phyloP scores from a whole-genome alignment of 2,113 vertebrate species.

The Indicator maculatus region DNA sequence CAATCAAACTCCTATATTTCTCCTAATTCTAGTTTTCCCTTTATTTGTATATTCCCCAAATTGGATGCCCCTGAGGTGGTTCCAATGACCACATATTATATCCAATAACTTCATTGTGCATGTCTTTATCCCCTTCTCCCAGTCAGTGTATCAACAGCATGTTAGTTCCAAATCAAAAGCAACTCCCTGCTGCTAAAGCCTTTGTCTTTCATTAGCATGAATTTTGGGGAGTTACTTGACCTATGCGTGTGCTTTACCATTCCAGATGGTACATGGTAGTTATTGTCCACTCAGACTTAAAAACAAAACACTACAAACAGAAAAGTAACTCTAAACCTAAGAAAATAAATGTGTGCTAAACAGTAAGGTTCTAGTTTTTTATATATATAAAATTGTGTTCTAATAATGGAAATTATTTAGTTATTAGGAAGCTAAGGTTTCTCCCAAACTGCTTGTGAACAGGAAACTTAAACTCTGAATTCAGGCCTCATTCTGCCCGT shows the following conservation, averaged over 20 bases:
- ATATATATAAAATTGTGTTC: neutral
- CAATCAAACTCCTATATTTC: neutral
- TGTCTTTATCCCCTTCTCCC: neutral
- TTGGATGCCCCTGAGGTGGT: neutral
- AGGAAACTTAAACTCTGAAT: neutral
- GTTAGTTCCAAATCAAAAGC: slow-evolving; percentile 15
- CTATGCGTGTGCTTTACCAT: neutral
- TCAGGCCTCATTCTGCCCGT: neutral
- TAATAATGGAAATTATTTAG: neutral
- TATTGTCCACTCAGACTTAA: neutral
- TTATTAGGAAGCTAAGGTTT: neutral
- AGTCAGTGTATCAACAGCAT: neutral
- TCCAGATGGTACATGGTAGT: neutral
- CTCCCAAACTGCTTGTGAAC: neutral
- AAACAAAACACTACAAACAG: neutral
- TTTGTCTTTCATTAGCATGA: slow-evolving; percentile 12
- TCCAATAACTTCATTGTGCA: neutral
- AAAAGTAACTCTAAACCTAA: neutral
- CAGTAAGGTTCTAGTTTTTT: neutral
- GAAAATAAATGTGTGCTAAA: neutral
- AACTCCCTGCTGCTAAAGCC: slow-evolving; percentile 26
- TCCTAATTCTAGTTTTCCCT: neutral
- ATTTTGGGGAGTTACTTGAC: slow-evolving; percentile 45
- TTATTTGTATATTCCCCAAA: neutral
- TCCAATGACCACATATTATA: neutral